phyloP scores from a whole-genome alignment of 2,113 vertebrate genomes.

The Gobio gobio region DNA sequence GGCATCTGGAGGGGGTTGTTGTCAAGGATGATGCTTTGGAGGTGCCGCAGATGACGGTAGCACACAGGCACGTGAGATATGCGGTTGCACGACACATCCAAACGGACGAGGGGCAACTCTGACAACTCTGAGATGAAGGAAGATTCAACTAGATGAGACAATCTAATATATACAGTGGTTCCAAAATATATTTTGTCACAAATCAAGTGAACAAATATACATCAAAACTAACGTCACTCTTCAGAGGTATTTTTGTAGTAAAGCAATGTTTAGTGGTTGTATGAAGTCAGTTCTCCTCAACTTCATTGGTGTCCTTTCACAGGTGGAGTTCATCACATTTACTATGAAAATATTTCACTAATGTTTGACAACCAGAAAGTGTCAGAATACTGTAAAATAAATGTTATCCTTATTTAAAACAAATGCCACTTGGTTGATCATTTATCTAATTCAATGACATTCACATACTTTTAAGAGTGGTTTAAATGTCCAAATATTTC shows the following conservation, averaged over 20 bases:
- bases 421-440: too few relatives aligned
- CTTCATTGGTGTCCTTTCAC: neutral
- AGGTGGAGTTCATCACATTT: neutral
- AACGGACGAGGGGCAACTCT: constrained; percentile 85
- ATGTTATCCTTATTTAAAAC: neutral
- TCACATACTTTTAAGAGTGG: neutral
- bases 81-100: constrained; percentile 91
- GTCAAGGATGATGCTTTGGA: constrained; percentile 85
- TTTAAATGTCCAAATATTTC: neutral
- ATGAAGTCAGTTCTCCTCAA: neutral
- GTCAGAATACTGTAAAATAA: neutral
- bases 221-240: neutral
- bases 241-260: neutral
- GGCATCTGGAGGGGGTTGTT: constrained; percentile 89
- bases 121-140: constrained; percentile 78
- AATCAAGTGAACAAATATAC: neutral
- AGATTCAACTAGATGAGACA: neutral
- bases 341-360: too few relatives aligned
- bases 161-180: neutral
- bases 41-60: constrained; percentile 86
- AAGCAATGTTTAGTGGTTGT: neutral
- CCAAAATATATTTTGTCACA: neutral
- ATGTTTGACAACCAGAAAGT: neutral
- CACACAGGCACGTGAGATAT: constrained; percentile 84
- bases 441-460: neutral